A percentile compares a stretch with the other conserved stretches of the same genome.
These are phyloP conservation scores for Habropoda laboriosa DNA, from an alignment of 1,140 invertebrate species.

Conservation along the genomic window DNA sequence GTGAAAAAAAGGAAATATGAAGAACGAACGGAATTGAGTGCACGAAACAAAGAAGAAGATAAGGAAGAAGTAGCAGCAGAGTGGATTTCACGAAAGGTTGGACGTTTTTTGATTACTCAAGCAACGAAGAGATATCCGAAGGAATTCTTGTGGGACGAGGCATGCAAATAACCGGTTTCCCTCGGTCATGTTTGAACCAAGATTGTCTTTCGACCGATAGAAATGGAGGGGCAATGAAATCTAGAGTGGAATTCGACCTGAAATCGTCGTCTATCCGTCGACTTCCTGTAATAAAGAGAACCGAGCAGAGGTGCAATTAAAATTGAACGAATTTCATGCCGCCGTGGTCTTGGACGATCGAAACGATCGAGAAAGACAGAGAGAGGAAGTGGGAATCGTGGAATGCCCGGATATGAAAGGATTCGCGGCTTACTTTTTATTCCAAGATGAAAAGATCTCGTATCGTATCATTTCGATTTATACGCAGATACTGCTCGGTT, in stretches of 20 bases:
- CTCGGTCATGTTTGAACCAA: slow-evolving; percentile 53
- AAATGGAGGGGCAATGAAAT: background rate
- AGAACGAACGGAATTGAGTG: background rate
- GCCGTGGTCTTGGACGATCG: background rate
- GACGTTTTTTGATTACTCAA: slow-evolving; percentile 65
- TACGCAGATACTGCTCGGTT: accelerated
- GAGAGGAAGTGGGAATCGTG: no score
- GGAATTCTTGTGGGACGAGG: slow-evolving; percentile 41
- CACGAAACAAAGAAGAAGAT: slow-evolving; percentile 63
- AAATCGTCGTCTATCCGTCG: background rate
- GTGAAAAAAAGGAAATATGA: background rate
- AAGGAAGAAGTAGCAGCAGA: background rate
- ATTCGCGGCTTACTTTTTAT: background rate
- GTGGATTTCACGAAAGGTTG: slow-evolving; percentile 25
- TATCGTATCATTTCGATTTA: background rate
- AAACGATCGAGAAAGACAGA: background rate
- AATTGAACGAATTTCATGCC: background rate
- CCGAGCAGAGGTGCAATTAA: background rate
- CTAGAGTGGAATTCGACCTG: background rate
- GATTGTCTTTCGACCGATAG: slow-evolving; percentile 42
- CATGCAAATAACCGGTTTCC: slow-evolving; percentile 62
- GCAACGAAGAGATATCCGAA: slow-evolving; percentile 48
- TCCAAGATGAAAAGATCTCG: background rate
- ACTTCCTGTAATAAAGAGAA: background rate
- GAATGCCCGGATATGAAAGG: slow-evolving; percentile 17